Evolutionary conservation across 2,797 vertebrate genomes (phyloP), one percentile per base, ranked within the genome.

Genomic region (Tapera naevia): DNA sequence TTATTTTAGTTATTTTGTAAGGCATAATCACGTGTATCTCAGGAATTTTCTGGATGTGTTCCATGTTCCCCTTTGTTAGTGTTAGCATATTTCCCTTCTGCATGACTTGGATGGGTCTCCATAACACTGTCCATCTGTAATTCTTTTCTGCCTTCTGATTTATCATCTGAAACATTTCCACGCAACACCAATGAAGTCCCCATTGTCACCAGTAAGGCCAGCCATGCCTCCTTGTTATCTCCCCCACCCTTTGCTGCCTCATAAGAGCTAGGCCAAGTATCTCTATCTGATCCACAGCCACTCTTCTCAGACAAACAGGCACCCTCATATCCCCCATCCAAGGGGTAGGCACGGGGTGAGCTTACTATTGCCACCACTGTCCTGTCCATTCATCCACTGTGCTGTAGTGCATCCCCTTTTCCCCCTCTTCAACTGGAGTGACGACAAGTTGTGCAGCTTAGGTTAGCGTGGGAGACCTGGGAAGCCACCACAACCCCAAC

Each of bases 1-100:
- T 89, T 87, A 57, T 76, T 93, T 91, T 70, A 81, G 67, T 23
- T 90, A 12, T 41, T 80, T 90, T 54, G 10, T 56, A 69, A 87
- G 64, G 33, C 71, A 65, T 28, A 76, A 48, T 74, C 46, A 61
- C 45, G 66, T 80, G 25, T 5, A 62, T 46, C 60, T 76, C 60
- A 54, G 32, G 37, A 64, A 70, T 46, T 85, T 81, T 82, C 78
- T 85, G 89, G 45, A 57, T 53, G 25, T 0, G 0, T 66, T 86
- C 82, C 1, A 2, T 14, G 28, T 37, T 88, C n/a, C 25, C 50
- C 67, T 88, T 17, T 21, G 23, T 8, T 28, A 39, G 28, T 25
- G 46, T 43, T 50, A 48, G 21, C 10, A 4, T 22, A 30, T 75
- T 48, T 51, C 30, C 19, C 46, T 46, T 74, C 33, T 45, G 39